Evolutionary conservation across 2,888 invertebrate genomes (phyloP).

Genomic region (Drosophila tanythrix): DNA sequence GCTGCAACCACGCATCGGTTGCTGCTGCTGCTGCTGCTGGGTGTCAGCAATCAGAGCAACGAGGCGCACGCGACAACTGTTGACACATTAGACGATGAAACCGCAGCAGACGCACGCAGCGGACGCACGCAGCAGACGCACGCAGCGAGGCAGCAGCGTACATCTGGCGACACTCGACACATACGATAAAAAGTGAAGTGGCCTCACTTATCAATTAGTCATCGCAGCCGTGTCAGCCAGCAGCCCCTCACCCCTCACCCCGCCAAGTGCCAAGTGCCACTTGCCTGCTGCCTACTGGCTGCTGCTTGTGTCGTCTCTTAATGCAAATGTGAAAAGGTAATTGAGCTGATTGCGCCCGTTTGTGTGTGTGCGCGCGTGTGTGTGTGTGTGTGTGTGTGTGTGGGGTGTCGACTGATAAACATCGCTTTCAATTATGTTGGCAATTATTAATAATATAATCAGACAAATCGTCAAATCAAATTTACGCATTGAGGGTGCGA

Average conservation of each 20-base stretch:
- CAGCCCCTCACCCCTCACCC: no score
- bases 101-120: slow-evolving; percentile 5
- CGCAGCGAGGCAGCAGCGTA: slow-evolving; percentile 58
- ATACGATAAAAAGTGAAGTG: neutral
- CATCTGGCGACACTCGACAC: neutral
- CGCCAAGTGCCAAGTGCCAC: neutral
- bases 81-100: slow-evolving; percentile 31
- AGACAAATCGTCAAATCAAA: slow-evolving; percentile 43
- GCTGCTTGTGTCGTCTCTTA: neutral
- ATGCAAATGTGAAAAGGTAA: slow-evolving; percentile 24
- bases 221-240: slow-evolving; percentile 10
- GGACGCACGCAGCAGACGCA: slow-evolving; percentile 37
- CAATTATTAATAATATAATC: slow-evolving; percentile 62
- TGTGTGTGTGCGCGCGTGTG: neutral
- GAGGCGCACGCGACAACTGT: slow-evolving; percentile 53
- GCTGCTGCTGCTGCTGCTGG: slow-evolving; percentile 8
- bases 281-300: neutral
- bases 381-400: neutral
- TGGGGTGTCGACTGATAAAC: slow-evolving; percentile 45
- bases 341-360: neutral
- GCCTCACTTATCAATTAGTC: slow-evolving; percentile 50
- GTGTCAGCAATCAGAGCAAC: slow-evolving; percentile 14
- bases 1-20: neutral
- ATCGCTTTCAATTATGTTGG: slow-evolving; percentile 60
- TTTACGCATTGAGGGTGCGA: slow-evolving; percentile 54